Evolutionary conservation across 2,113 vertebrate species (phyloP).

Genomic region (Bubo blakistoni): DNA sequence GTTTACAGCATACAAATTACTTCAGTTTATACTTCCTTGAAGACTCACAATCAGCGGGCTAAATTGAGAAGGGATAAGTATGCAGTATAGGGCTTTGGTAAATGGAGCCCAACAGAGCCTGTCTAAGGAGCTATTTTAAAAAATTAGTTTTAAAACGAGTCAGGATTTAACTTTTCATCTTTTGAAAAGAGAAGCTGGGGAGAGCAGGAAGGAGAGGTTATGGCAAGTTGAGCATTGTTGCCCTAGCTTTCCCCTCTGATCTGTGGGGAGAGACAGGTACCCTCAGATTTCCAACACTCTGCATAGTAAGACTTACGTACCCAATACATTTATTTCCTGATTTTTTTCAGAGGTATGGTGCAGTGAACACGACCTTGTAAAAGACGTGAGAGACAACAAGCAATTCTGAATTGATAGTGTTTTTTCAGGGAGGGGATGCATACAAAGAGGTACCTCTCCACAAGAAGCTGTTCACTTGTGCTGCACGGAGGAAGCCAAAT

Average conservation of each 20-base stretch:
- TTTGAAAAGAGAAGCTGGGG: neutral
- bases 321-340: neutral
- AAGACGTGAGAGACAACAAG: neutral
- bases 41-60: neutral
- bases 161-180: neutral
- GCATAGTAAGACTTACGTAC: neutral
- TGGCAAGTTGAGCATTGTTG: neutral
- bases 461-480: neutral
- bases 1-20: neutral
- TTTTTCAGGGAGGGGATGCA: neutral
- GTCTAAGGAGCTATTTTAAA: neutral
- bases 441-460: neutral
- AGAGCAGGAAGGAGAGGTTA: neutral
- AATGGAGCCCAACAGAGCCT: neutral
- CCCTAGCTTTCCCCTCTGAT: neutral
- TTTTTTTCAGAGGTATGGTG: neutral
- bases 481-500: neutral
- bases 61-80: neutral
- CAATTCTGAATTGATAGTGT: neutral
- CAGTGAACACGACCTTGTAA: neutral
- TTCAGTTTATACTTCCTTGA: neutral
- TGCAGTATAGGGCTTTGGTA: neutral
- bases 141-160: neutral
- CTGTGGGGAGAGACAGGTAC: neutral
- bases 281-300: neutral